Base-by-base conservation (phyloP, 2,797 vertebrate genomes). In the Enteromius trimaculatus region DNA sequence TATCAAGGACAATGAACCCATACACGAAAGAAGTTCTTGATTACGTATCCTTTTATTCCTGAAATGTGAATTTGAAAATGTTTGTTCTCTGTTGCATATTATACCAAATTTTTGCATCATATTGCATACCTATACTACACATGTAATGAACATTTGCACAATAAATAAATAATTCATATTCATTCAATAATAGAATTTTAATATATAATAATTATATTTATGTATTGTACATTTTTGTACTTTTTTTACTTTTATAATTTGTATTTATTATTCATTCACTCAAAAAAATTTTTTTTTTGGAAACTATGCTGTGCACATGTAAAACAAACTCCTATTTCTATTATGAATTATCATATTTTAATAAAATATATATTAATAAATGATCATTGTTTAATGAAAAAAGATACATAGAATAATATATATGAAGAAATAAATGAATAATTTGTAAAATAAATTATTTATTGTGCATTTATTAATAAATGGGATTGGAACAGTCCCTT, bases 1-100 rank as follows among this genome's bases (percentile, higher is more conserved):
- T 99, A 2, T 95, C 96, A 6, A 95, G 97, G 80, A 96, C 97
- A 6, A 97, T 98, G 96, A 99, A 98, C 84, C 97, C 97, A 0
- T 98, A 97, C 58, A 97, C 95, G 64, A 97, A 92, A 79, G 95
- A 94, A 80, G 94, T 99, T 90, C 93, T 99, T 88, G 91, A 96
- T 91, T 99, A 96, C 6, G 97, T 99, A 99, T 99, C 98, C 96
- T 98, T 96, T 74, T 17, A 39, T 13, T 51, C 17, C 9, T n/a
- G 7, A 60, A 39, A 26, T 55, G n/a, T 65, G 58, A 29, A 62
- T 16, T 16, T 62, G n/a, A 65, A 53, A 53, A 66, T 58, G 6
- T 42, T 37, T 51, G 7, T 66, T 29, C 11, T 49, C 23, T 71
- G 17, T 76, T 75, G 19, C 6, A 70, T n/a, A 17, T 19, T 51